A percentile compares a stretch with the other conserved stretches of the same genome.
Conservation (phyloP, 1,140 invertebrate genomes). For the Glossosoma conforme region DNA sequence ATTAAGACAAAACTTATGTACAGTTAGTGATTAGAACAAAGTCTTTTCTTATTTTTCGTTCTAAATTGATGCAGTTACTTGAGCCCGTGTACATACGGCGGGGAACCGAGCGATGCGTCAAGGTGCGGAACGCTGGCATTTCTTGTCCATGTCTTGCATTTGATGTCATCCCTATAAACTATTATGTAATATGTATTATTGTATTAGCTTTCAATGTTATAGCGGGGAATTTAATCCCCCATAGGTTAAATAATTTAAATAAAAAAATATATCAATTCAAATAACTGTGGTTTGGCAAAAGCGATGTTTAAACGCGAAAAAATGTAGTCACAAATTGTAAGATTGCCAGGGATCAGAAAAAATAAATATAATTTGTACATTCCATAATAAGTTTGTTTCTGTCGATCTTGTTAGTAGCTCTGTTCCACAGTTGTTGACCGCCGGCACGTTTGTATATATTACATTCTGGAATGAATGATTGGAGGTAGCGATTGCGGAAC, state of each 20-base stretch:
- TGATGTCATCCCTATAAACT: constrained; percentile 22
- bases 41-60: constrained; percentile 15
- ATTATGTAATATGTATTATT: constrained; percentile 29
- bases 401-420: constrained; percentile 27
- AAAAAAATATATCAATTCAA: constrained; percentile 24
- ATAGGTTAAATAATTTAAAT: constrained; percentile 32
- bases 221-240: constrained; percentile 44
- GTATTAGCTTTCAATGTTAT: constrained; percentile 49
- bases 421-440: constrained; percentile 11
- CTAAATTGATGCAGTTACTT: constrained; percentile 6
- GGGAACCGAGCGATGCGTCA: constrained; percentile 24
- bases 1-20: constrained; percentile 55
- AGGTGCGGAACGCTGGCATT: constrained; percentile 4
- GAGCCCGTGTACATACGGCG: constrained; percentile 33
- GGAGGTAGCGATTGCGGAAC: not conserved
- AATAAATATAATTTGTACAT: constrained; percentile 62
- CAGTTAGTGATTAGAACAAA: constrained; percentile 51
- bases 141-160: constrained; percentile 12
- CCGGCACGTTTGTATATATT: constrained; percentile 13
- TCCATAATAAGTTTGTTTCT: constrained; percentile 58
- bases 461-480: not conserved
- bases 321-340: constrained; percentile 47
- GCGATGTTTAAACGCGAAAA: constrained; percentile 18
- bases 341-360: constrained; percentile 49
- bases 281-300: constrained; percentile 30